Conservation (phyloP, 2,888 invertebrate species). For the Balanococcus diminutus region DNA sequence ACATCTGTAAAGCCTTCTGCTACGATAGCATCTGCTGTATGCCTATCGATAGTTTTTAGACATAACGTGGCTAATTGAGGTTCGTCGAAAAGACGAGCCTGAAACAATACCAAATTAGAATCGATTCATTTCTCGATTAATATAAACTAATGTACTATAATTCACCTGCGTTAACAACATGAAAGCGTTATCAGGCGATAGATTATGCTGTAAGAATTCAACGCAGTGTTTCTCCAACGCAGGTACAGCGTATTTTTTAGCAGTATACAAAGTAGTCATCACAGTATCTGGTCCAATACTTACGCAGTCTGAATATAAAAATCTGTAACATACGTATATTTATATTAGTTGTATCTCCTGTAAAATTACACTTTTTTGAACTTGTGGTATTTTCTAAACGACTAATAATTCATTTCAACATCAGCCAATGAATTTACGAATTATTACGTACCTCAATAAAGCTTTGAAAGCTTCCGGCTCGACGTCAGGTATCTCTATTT, state of each 20-base stretch:
- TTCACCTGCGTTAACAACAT: constrained; percentile 71
- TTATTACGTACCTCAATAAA: constrained; percentile 68
- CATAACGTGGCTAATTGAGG: constrained; percentile 80
- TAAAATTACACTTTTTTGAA: background rate
- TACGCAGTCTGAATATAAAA: constrained; percentile 81
- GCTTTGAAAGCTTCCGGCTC: constrained; percentile 82
- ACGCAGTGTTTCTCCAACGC: constrained; percentile 83
- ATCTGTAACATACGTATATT: constrained; percentile 61
- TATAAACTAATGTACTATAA: background rate
- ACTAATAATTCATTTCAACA: too few relatives aligned
- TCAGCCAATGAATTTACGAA: background rate
- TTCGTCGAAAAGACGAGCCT: constrained; percentile 81
- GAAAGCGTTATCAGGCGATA: constrained; percentile 83
- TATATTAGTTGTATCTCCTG: background rate
- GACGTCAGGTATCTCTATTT: constrained; percentile 81
- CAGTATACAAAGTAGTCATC: constrained; percentile 84
- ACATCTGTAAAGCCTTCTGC: constrained; percentile 84
- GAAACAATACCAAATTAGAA: constrained; percentile 39
- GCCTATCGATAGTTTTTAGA: constrained; percentile 82
- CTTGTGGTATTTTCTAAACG: too few relatives aligned
- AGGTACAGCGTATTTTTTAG: constrained; percentile 85
- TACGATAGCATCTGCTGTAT: constrained; percentile 77
- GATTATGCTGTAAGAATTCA: constrained; percentile 73
- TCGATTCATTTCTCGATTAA: background rate
- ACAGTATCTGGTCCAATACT: constrained; percentile 84